phyloP scores from a whole-genome alignment of 2,888 invertebrate genomes.

The Phengaris arion region DNA sequence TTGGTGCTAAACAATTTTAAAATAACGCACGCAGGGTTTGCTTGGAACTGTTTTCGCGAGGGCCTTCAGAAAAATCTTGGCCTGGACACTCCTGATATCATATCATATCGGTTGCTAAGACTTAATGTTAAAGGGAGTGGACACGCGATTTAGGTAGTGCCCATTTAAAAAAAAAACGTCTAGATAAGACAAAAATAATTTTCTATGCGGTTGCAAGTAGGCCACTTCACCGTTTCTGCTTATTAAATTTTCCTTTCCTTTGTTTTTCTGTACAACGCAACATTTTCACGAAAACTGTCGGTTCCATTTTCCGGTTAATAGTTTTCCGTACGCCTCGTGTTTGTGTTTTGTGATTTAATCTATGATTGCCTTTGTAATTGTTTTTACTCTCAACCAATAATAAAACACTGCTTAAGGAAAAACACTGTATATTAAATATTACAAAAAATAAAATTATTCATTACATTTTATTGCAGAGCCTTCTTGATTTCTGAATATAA shows the following conservation, averaged over 20 bases:
- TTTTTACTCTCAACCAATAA: not conserved
- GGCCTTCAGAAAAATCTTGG: no score
- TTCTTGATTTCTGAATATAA: not conserved
- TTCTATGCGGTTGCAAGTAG: not conserved
- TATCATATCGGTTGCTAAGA: no score
- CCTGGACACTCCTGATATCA: no score
- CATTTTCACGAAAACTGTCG: conserved; percentile 17
- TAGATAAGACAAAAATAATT: not conserved
- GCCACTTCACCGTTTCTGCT: not conserved
- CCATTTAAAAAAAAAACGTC: not conserved
- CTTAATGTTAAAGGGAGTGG: no score
- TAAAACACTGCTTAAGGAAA: not conserved
- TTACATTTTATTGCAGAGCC: not conserved
- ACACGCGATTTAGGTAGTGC: no score
- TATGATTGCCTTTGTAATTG: not conserved
- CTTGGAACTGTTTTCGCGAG: no score
- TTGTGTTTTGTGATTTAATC: conserved; percentile 19
- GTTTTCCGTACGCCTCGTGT: conserved; percentile 14
- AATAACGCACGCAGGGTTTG: no score
- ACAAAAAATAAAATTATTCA: not conserved
- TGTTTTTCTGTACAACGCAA: conserved; percentile 2
- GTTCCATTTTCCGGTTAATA: conserved; percentile 23
- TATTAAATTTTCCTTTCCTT: not conserved
- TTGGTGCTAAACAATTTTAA: not conserved
- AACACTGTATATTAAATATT: no score